Conservation (phyloP, 2,888 invertebrate species). For the Drosophila formosana region DNA sequence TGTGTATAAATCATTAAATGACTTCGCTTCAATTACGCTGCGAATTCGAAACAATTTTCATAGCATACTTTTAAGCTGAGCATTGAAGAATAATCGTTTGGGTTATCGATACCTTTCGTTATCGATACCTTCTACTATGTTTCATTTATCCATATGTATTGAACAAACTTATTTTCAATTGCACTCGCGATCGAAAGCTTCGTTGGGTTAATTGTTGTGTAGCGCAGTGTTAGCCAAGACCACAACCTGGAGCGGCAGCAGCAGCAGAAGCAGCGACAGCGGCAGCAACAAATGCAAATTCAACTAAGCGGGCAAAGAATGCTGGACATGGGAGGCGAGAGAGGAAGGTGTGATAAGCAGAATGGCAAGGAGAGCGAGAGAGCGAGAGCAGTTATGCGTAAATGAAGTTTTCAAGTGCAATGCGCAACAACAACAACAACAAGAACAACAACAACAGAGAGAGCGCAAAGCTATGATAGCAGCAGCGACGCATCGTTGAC, state of each 20-base stretch:
- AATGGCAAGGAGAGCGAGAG: neutral
- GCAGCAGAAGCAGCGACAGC: constrained; percentile 3
- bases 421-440: constrained; percentile 61
- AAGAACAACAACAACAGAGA: constrained; percentile 41
- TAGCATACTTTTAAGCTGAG: constrained; percentile 4
- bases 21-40: too few species aligned
- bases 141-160: too few species aligned
- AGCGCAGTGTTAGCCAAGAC: constrained; percentile 20
- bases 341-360: neutral
- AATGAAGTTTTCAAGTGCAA: constrained; percentile 76
- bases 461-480: constrained; percentile 34
- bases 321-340: neutral
- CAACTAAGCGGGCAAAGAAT: constrained; percentile 4
- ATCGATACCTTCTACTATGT: too few species aligned
- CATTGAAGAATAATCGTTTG: neutral
- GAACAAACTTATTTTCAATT: neutral
- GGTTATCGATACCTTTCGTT: too few species aligned
- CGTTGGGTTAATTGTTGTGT: neutral
- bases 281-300: constrained; percentile 42
- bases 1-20: too few species aligned
- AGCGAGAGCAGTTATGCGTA: constrained; percentile 55
- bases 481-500: constrained; percentile 14
- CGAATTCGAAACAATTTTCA: neutral
- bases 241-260: constrained; percentile 5
- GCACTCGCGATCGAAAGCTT: neutral